Conservation (phyloP, 2,888 invertebrate species). For the Papilio demoleus region DNA sequence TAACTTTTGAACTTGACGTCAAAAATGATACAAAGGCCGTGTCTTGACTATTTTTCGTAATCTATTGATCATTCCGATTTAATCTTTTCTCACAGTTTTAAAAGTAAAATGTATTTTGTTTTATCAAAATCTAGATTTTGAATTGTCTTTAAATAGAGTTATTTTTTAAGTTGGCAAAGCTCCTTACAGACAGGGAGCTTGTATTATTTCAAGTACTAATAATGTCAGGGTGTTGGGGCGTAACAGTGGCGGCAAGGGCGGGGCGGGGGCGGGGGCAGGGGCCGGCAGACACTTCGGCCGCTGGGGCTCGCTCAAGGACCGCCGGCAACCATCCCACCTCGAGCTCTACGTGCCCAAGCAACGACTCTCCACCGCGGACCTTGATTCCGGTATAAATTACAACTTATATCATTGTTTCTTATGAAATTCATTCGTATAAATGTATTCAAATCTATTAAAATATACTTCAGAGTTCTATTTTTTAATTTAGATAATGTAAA, state of each 20-base stretch:
- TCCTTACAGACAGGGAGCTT: background rate
- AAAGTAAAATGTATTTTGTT: too few relatives aligned
- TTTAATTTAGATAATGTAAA: too few relatives aligned
- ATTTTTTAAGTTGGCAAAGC: background rate
- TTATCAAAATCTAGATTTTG: too few relatives aligned
- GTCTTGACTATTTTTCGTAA: too few relatives aligned
- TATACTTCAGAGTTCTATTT: background rate
- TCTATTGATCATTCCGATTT: too few relatives aligned
- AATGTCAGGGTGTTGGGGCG: conserved; percentile 70
- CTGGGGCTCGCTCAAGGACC: conserved; percentile 92
- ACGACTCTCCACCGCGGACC: conserved; percentile 71
- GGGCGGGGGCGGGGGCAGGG: conserved; percentile 70
- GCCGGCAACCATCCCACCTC: conserved; percentile 86
- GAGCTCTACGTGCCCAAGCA: conserved; percentile 72
- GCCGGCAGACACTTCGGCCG: conserved; percentile 86
- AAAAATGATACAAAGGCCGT: too few relatives aligned
- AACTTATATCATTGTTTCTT: background rate
- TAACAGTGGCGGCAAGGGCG: conserved; percentile 72
- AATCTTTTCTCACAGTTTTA: too few relatives aligned
- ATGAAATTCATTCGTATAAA: background rate
- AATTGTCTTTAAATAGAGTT: too few relatives aligned
- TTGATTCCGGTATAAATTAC: conserved; percentile 64
- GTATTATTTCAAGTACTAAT: background rate
- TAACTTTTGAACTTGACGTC: too few relatives aligned
- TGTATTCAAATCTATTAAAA: background rate